A percentile compares a stretch with the other conserved stretches of the same genome.
Evolutionary conservation across 2,113 vertebrate species (phyloP).

Genomic region (Sorex fumeus): DNA sequence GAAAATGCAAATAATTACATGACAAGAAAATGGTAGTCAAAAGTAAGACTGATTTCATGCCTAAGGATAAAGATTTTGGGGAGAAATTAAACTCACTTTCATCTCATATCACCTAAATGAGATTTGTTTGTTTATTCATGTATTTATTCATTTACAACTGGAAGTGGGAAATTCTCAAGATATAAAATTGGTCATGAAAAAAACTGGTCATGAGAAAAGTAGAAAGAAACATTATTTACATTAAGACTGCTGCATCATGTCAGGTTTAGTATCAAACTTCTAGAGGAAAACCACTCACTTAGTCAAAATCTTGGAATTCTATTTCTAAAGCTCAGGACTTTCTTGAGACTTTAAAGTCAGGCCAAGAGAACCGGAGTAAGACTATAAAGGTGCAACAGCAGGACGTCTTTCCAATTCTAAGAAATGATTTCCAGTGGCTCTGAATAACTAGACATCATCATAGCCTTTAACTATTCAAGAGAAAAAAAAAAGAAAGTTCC

Average conservation of each 20-base stretch:
- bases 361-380: slow-evolving; percentile 66
- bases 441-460: slow-evolving; percentile 69
- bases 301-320: slow-evolving; percentile 63
- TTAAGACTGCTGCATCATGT: slow-evolving; percentile 19
- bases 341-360: slow-evolving; percentile 65
- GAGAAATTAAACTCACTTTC: background rate
- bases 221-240: slow-evolving; percentile 33
- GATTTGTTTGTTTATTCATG: background rate
- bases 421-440: slow-evolving; percentile 69
- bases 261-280: slow-evolving; percentile 43
- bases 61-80: background rate
- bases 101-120: background rate
- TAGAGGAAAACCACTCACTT: slow-evolving; percentile 42
- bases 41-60: slow-evolving; percentile 21
- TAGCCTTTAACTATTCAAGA: slow-evolving; percentile 52
- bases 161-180: background rate
- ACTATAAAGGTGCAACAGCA: slow-evolving; percentile 64
- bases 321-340: slow-evolving; percentile 54
- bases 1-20: background rate
- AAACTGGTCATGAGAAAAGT: background rate
- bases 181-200: background rate
- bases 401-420: slow-evolving; percentile 60
- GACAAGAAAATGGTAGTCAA: slow-evolving; percentile 19
- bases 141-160: background rate
- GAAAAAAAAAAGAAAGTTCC: background rate